Evolutionary conservation across 2,113 vertebrate species (phyloP), one percentile per base, ranked within the genome.

Genomic region (Gracilinanus agilis): DNA sequence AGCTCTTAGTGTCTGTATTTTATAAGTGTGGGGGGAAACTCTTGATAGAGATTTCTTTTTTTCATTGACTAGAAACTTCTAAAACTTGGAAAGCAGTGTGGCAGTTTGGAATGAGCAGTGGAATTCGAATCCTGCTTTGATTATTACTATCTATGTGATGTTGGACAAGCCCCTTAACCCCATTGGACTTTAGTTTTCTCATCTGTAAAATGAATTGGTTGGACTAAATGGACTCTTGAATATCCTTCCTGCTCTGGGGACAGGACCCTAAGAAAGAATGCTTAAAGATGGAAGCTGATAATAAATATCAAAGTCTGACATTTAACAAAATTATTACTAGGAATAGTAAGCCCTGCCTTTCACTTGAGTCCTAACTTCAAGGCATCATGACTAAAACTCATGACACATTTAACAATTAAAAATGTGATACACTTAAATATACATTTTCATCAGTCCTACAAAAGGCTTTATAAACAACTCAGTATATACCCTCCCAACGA

Each of bases 51-150:
- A 9, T 24, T 44, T 54, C 16, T 1, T 53, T 44, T 53, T 21
- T 34, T 0, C 0, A 21, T 19, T 0, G 8, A 11, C 13, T 11
- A 1, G 40, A 67, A 90, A 34, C 56, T 55, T 2, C 7, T 16
- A 19, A 16, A 49, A 27, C 61, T 44, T 19, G 3, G 0, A 34
- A 75, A 2, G 3, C 10, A 53, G n/a, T 83, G 67, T 83, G 67
- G 19, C 67, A 13, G 4, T 13, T 9, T 24, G 55, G 29, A 61
- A 55, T 40, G 16, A 83, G 3, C 0, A 2, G 11, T 0, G 24
- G 9, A 34, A 9, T 53, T 53, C 49, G n/a, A 67, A 27, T 3
- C 16, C 3, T 24, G 21, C 25, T 54, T 44, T 27, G 27, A 23
- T 40, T 34, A 75, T 75, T 83, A 40, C n/a, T 40, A 83, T 34